Percentiles rank a stretch among this genome's conserved stretches.
These are phyloP conservation scores for Saturnia japonica DNA, from an alignment of 2,888 invertebrate genomes.

Conservation along the genomic window DNA sequence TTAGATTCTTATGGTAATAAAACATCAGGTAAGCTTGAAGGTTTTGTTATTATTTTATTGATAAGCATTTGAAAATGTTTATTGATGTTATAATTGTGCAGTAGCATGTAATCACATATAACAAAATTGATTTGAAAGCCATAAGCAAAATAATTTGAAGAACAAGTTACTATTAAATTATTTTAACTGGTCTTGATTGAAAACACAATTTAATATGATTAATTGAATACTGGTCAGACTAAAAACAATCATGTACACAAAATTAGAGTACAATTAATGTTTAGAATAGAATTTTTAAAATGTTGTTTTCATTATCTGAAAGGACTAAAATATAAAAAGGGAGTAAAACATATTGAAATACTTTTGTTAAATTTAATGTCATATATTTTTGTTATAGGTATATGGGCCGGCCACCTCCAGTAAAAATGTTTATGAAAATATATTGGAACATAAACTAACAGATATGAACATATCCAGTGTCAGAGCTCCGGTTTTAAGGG, in stretches of 20 bases:
- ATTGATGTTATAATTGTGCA: not conserved
- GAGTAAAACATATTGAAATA: not conserved
- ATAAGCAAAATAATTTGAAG: not conserved
- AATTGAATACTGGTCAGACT: no score
- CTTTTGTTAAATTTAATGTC: not conserved
- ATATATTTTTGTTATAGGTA: slow-evolving; percentile 67
- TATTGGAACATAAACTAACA: slow-evolving; percentile 76
- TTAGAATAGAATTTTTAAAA: not conserved
- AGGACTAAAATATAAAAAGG: not conserved
- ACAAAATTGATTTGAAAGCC: not conserved
- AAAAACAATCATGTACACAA: no score
- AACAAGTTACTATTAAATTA: not conserved
- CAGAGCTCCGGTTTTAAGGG: slow-evolving; percentile 72
- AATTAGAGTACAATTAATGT: no score
- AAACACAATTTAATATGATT: no score
- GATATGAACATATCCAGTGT: slow-evolving; percentile 75
- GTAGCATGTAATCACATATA: not conserved
- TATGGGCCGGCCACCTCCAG: slow-evolving; percentile 81
- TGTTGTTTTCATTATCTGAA: not conserved
- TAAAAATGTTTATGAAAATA: slow-evolving; percentile 74
- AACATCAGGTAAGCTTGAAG: not conserved
- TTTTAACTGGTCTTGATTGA: no score
- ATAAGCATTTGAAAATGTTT: not conserved
- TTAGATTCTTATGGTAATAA: slow-evolving; percentile 23
- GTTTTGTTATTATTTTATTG: not conserved